Base-by-base conservation (phyloP, 1,140 invertebrate species). In the Anagrus nilaparvatae region DNA sequence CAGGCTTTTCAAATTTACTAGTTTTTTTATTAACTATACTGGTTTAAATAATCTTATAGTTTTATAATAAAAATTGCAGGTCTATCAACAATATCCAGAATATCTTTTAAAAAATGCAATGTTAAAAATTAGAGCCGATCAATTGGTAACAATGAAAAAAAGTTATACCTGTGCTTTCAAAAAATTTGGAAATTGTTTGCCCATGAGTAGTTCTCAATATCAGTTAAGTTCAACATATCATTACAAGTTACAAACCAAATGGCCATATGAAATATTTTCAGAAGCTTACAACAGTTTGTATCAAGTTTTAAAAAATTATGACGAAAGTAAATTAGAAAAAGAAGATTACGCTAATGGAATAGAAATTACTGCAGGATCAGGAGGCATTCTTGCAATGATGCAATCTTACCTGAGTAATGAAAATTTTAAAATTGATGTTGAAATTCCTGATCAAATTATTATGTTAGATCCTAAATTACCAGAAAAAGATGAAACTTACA, bases 51-150 rank as follows among this genome's bases (percentile, higher is more conserved):
- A n/a, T n/a, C n/a, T n/a, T n/a, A n/a, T n/a, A n/a, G n/a, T n/a
- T n/a, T n/a, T n/a, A n/a, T n/a, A n/a, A n/a, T n/a, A n/a, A n/a
- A n/a, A n/a, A n/a, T 32, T 32, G 10, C 14, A 46, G 44, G 72
- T 84, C 19, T 84, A 82, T 49, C 78, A 83, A 46, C 73, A 79
- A 44, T 84, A 79, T 61, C 71, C 77, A 0, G 79, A 84, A 40
- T 63, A 61, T 27, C 51, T 80, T 1, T 53, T 84, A 2, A 56
- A 73, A 31, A 63, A 63, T 0, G 77, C 76, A 0, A 72, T 84
- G 47, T 55, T 63, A 0, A 73, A 76, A 48, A 69, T 81, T 4
- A 60, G 73, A 5, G 43, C 61, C 0, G 70, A 76, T 46, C 70
- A 74, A 16, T 70, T 84, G 59, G 69, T 81, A 1, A 67, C 70